Percentiles rank a stretch among this genome's conserved stretches.
Conservation (phyloP, 2,113 vertebrate genomes). For the Anseranas semipalmata region DNA sequence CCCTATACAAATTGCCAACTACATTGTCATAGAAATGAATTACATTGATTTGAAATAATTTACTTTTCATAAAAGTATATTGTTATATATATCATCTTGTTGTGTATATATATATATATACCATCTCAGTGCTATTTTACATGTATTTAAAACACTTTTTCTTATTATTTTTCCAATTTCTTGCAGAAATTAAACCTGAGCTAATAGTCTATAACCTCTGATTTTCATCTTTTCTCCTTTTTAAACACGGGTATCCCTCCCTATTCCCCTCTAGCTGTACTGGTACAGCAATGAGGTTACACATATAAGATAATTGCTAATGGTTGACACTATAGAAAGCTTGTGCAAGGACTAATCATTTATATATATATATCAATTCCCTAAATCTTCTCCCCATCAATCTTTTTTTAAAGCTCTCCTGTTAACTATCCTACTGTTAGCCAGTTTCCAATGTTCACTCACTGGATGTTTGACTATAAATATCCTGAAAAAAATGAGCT, state of each 20-base stretch:
- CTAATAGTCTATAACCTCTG: background rate
- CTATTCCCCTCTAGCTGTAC: background rate
- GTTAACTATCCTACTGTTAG: background rate
- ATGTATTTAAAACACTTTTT: background rate
- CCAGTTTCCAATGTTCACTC: background rate
- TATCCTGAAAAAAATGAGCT: accelerated
- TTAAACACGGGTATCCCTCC: background rate
- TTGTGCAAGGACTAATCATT: background rate
- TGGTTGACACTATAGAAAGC: background rate
- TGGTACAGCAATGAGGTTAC: background rate
- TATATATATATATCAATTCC: background rate
- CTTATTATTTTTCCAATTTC: background rate
- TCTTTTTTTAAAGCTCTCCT: background rate
- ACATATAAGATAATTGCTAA: background rate
- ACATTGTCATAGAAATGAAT: background rate
- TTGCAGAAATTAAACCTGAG: background rate
- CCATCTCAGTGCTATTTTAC: background rate
- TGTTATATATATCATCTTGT: background rate
- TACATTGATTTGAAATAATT: background rate
- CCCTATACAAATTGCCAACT: background rate
- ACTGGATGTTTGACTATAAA: background rate
- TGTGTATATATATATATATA: background rate
- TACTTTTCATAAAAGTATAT: background rate
- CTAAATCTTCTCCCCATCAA: background rate
- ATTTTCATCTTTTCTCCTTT: background rate